Evolutionary conservation across 2,113 vertebrate species (phyloP).

Genomic region (Larimichthys crocea): DNA sequence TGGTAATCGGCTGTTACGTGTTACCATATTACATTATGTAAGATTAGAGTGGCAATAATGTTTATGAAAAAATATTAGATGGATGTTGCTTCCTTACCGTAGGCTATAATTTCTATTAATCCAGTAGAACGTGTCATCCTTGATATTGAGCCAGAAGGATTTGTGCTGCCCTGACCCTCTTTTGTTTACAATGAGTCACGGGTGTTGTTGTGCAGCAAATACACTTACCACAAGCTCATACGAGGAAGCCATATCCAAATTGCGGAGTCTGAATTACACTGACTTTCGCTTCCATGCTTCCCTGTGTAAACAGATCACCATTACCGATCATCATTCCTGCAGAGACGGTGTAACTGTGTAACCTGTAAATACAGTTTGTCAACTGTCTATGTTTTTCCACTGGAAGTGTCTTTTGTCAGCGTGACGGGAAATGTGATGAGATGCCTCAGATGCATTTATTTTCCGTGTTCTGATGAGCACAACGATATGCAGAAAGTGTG

Average conservation of each 20-base stretch:
- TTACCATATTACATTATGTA: slow-evolving; percentile 2
- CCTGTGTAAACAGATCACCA: not conserved
- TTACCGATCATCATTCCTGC: not conserved
- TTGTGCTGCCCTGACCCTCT: slow-evolving; percentile 56
- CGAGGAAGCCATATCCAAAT: slow-evolving; percentile 42
- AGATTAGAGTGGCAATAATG: not conserved
- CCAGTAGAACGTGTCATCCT: slow-evolving; percentile 55
- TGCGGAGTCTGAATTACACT: not conserved
- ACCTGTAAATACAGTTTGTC: slow-evolving; percentile 10
- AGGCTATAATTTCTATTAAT: slow-evolving; percentile 62
- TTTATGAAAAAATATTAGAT: slow-evolving; percentile 4
- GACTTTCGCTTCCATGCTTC: not conserved
- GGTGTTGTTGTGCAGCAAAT: slow-evolving; percentile 43
- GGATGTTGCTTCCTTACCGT: slow-evolving; percentile 25
- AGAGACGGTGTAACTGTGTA: not conserved
- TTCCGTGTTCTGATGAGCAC: slow-evolving; percentile 28
- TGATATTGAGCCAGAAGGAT: slow-evolving; percentile 63
- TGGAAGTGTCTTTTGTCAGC: slow-evolving; percentile 20
- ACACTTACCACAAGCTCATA: slow-evolving; percentile 46
- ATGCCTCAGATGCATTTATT: slow-evolving; percentile 18
- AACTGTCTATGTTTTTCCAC: slow-evolving; percentile 18
- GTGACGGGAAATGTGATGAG: slow-evolving; percentile 22
- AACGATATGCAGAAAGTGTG: slow-evolving; percentile 6
- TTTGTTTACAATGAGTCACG: slow-evolving; percentile 64
- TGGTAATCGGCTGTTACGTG: not conserved